Evolutionary conservation across 2,888 invertebrate species (phyloP).

Genomic region (Drosophila vallismaia): DNA sequence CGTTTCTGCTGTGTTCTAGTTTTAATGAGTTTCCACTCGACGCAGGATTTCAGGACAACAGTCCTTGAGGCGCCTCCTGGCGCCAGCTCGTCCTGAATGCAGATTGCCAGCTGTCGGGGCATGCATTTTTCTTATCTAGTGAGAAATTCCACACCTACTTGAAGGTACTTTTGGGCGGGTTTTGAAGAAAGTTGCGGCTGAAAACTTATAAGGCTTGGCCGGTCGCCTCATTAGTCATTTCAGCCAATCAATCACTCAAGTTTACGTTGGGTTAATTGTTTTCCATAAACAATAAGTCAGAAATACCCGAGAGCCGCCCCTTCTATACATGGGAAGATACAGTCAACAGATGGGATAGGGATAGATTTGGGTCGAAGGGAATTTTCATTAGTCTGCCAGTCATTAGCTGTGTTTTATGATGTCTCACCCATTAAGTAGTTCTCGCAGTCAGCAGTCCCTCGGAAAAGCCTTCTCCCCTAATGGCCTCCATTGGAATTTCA

Average conservation of each 20-base stretch:
- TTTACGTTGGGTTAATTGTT: conserved; percentile 55
- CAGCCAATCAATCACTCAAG: conserved; percentile 56
- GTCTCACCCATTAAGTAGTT: conserved; percentile 56
- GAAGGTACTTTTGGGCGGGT: conserved; percentile 11
- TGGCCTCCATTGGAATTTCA: conserved; percentile 3
- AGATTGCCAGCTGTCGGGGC: conserved; percentile 16
- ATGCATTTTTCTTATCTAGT: conserved; percentile 52
- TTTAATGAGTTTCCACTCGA: conserved; percentile 75
- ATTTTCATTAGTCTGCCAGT: conserved; percentile 63
- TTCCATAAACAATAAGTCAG: conserved; percentile 40
- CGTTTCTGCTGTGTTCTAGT: conserved; percentile 62
- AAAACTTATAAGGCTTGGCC: conserved; percentile 14
- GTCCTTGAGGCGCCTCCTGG: conserved; percentile 71
- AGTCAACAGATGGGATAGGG: conserved; percentile 22
- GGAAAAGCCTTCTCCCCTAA: too few relatives aligned
- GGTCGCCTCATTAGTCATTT: conserved; percentile 51
- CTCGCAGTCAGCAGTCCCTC: too few relatives aligned
- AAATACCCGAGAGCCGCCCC: conserved; percentile 22
- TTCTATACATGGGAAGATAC: conserved; percentile 13
- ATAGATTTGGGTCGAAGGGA: conserved; percentile 39
- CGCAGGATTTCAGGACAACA: conserved; percentile 34
- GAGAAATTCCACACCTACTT: conserved; percentile 50
- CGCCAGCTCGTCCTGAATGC: conserved; percentile 52
- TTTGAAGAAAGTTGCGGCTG: conserved; percentile 3
- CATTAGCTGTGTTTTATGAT: conserved; percentile 56